Evolutionary conservation across 2,797 vertebrate genomes (phyloP), one percentile per base, ranked within the genome.

Genomic region (Siniperca undulata): DNA sequence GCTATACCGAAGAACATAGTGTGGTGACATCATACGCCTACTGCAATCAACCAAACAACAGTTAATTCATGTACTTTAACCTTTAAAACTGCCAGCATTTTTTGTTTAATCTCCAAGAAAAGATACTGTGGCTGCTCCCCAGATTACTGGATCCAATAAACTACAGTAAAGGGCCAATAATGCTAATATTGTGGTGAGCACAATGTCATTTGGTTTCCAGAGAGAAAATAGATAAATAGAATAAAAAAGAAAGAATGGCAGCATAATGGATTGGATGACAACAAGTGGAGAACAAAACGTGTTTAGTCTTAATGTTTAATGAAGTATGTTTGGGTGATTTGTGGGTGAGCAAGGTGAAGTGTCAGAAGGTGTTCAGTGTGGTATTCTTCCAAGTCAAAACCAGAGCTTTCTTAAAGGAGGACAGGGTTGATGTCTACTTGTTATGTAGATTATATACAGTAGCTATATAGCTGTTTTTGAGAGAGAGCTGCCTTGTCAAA

Each of bases 291-390:
- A 74, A 88, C 66, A 82, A 24, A 83, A 73, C 7, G 52, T 72
- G 81, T 86, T 75, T 50, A 73, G 50, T 78, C 81, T 81, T 82
- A 66, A 84, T 90, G 88, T 93, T 83, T 83, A 87, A 91, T 91
- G 75, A 89, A 36, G 84, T 81, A 79, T 78, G 67, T 81, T 83
- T 77, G 68, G 83, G 14, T 74, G 69, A 78, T 81, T 36, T 80
- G 83, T 52, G 20, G 27, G 59, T 19, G 82, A 80, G 67, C 38
- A 19, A 70, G 77, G 64, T 84, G 52, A 74, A 58, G 68, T 72
- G 52, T 83, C 56, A 19, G 24, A 46, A 30, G 73, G 38, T 48
- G 52, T 78, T 58, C 22, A 16, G 2, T 68, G 62, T 40, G 65
- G 66, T 50, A 27, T 74, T 58, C 56, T 71, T 4, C 38, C 30